Evolutionary conservation across 2,797 vertebrate genomes (phyloP).

Genomic region (Cyclura pinguis): DNA sequence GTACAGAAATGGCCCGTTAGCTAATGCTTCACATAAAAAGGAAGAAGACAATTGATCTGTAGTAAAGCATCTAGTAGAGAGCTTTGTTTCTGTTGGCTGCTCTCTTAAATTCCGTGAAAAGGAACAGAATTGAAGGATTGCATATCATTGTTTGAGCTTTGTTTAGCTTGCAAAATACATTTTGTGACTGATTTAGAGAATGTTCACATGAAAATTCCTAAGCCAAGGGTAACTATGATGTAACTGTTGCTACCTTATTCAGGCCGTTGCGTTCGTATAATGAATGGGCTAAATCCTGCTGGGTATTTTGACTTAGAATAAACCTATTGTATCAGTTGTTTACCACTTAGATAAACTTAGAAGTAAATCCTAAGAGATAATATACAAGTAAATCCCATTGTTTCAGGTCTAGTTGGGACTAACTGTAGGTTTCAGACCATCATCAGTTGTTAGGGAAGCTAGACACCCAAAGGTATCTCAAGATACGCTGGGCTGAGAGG

Average conservation of each 20-base stretch:
- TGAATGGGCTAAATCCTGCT: too few relatives aligned
- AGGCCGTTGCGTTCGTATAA: too few relatives aligned
- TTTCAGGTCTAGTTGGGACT: too few relatives aligned
- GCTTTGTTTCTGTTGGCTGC: constrained; percentile 28
- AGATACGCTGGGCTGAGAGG: background rate
- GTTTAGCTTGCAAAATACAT: rapidly evolving
- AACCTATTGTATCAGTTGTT: too few relatives aligned
- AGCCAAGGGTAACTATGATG: background rate
- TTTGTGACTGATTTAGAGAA: constrained; percentile 19
- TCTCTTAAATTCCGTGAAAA: background rate
- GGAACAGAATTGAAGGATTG: background rate
- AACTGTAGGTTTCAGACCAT: background rate
- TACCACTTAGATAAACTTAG: too few relatives aligned
- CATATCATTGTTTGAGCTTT: background rate
- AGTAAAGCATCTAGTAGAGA: constrained; percentile 29
- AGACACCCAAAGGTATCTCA: background rate
- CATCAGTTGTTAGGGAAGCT: background rate
- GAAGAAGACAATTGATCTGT: constrained; percentile 61
- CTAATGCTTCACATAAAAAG: constrained; percentile 45
- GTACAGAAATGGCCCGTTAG: background rate
- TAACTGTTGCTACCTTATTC: background rate
- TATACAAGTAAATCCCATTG: too few relatives aligned
- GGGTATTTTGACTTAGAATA: too few relatives aligned
- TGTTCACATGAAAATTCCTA: background rate
- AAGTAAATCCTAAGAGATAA: too few relatives aligned